Conservation (phyloP, 2,113 vertebrate genomes). For the Notothenia rossii region DNA sequence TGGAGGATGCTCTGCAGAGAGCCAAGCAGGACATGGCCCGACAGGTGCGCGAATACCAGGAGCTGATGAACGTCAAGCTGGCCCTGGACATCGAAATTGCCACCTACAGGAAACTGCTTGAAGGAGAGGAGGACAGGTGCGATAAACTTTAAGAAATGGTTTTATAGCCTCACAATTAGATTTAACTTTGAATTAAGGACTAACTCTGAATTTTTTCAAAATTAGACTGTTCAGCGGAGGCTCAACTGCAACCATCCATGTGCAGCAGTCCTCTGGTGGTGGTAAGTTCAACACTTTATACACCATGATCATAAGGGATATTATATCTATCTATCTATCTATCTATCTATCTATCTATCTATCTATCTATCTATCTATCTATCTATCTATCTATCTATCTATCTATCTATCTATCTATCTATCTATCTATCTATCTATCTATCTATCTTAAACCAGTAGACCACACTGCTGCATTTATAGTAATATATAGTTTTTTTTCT, state of each 20-base stretch:
- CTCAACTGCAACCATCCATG: conserved; percentile 70
- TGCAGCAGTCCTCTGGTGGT: conserved; percentile 77
- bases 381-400: no score
- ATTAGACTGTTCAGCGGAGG: conserved; percentile 75
- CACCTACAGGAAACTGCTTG: conserved; percentile 93
- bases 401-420: no score
- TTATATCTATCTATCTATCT: no score
- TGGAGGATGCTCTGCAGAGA: conserved; percentile 89
- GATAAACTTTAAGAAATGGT: not conserved
- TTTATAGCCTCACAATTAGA: not conserved
- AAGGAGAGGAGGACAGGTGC: conserved; percentile 92
- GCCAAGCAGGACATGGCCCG: conserved; percentile 93
- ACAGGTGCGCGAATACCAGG: conserved; percentile 92
- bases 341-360: no score
- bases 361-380: no score
- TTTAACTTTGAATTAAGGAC: conserved; percentile 8
- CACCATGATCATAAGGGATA: not conserved
- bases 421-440: no score
- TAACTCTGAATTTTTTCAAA: conserved; percentile 23
- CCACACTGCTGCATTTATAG: not conserved
- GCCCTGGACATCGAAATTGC: conserved; percentile 95
- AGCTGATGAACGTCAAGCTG: conserved; percentile 93
- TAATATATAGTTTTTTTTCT: conserved; percentile 10
- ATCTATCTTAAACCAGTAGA: not conserved
- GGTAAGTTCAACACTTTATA: not conserved